Conservation (phyloP, 2,797 vertebrate species). For the Neostethus bicornis region DNA sequence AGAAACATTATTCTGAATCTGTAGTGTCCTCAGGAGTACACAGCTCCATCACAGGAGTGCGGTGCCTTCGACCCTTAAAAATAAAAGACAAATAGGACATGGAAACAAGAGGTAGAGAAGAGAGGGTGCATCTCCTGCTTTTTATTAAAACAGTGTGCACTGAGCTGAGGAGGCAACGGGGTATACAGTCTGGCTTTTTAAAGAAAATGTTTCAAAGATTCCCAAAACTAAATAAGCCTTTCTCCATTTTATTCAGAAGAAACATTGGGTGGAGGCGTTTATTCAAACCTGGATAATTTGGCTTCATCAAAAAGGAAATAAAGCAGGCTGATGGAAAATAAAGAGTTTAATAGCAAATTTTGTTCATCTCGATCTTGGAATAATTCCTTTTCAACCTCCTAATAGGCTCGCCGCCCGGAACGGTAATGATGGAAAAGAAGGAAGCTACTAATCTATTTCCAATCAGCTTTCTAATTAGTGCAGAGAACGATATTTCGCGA, state of each 20-base stretch:
- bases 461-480: constrained; percentile 78
- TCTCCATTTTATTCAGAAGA: constrained; percentile 7
- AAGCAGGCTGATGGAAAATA: not conserved
- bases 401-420: constrained; percentile 40
- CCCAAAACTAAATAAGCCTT: constrained; percentile 16
- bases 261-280: constrained; percentile 10
- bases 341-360: constrained; percentile 26
- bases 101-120: constrained; percentile 42
- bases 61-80: constrained; percentile 35
- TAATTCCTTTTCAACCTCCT: constrained; percentile 43
- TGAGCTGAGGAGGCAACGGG: constrained; percentile 36
- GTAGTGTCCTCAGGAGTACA: constrained; percentile 35
- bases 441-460: constrained; percentile 75
- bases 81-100: constrained; percentile 52
- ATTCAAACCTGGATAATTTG: constrained; percentile 25
- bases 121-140: constrained; percentile 27
- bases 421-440: constrained; percentile 47
- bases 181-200: constrained; percentile 16
- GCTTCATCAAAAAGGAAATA: constrained; percentile 3
- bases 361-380: constrained; percentile 19
- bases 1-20: constrained; percentile 27
- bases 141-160: constrained; percentile 38
- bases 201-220: constrained; percentile 9
- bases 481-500: constrained; percentile 75
- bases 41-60: constrained; percentile 6